These are phyloP conservation scores for Lepidonotus clava DNA, from an alignment of 2,888 invertebrate genomes.

Conservation along the genomic window DNA sequence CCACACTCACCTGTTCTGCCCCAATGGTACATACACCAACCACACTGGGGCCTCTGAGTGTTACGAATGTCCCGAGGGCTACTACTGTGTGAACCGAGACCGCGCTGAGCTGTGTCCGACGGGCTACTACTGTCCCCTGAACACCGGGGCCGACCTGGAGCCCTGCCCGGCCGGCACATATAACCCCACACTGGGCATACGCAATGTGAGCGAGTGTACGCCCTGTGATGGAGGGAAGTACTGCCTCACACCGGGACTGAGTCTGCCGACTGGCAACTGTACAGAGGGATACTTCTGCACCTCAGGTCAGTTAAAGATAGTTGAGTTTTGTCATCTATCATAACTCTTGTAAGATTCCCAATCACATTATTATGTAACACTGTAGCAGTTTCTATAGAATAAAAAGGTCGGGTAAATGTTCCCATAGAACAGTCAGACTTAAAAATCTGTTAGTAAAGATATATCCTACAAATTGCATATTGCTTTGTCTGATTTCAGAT, in stretches of 20 bases:
- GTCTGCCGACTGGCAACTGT: conserved; percentile 71
- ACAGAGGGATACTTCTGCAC: conserved; percentile 77
- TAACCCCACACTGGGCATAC: conserved; percentile 71
- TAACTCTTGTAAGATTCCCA: no score
- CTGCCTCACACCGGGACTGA: conserved; percentile 71
- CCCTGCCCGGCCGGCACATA: conserved; percentile 78
- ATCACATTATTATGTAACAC: no score
- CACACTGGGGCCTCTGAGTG: conserved; percentile 75
- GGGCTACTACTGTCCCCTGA: conserved; percentile 75
- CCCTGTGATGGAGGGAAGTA: conserved; percentile 77
- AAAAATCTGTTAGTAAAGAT: no score
- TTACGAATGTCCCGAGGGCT: conserved; percentile 76
- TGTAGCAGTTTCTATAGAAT: no score
- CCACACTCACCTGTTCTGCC: conserved; percentile 72
- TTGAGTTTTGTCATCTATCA: no score
- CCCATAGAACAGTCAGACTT: no score
- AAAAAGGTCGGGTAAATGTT: no score
- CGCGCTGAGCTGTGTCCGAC: conserved; percentile 74
- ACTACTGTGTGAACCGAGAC: conserved; percentile 75
- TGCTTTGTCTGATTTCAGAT: no score
- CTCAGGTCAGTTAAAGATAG: conserved; percentile 56
- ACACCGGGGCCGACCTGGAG: conserved; percentile 76
- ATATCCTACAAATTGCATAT: no score
- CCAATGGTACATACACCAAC: conserved; percentile 78
- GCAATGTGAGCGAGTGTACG: conserved; percentile 72